phyloP scores from a whole-genome alignment of 2,888 invertebrate genomes.

The Dorcus hopei region DNA sequence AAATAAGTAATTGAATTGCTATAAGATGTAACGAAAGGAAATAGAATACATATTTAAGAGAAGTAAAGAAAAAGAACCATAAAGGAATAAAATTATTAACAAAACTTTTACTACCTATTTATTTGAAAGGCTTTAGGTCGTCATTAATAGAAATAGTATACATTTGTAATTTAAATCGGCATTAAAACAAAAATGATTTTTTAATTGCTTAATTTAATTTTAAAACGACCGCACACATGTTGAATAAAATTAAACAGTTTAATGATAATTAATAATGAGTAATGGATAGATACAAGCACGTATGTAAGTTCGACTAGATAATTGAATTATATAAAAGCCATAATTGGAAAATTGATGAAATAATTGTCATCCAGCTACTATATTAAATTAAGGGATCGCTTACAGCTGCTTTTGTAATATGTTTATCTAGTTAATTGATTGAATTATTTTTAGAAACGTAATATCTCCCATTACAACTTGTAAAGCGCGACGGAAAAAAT shows the following conservation, averaged over 20 bases:
- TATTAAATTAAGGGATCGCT: slow-evolving; percentile 26
- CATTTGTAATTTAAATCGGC: too few relatives aligned
- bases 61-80: too few relatives aligned
- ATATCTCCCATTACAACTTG: slow-evolving; percentile 12
- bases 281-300: not conserved
- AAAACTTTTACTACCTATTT: too few relatives aligned
- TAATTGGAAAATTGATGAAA: slow-evolving; percentile 27
- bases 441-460: slow-evolving; percentile 27
- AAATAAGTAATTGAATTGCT: too few relatives aligned
- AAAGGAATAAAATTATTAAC: too few relatives aligned
- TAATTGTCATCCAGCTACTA: slow-evolving; percentile 27
- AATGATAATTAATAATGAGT: not conserved
- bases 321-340: slow-evolving; percentile 22
- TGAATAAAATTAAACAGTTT: not conserved
- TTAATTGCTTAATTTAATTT: too few relatives aligned
- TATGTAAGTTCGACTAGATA: slow-evolving; percentile 3
- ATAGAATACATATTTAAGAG: too few relatives aligned
- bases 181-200: too few relatives aligned
- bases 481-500: not conserved
- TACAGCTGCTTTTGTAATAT: slow-evolving; percentile 30
- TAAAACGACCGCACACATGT: not conserved
- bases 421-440: slow-evolving; percentile 29
- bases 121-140: too few relatives aligned
- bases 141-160: too few relatives aligned
- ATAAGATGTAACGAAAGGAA: too few relatives aligned